A percentile compares a stretch with the other conserved stretches of the same genome.
These are phyloP conservation scores for Sisyra terminalis DNA, from an alignment of 2,888 invertebrate species.

Conservation along the genomic window DNA sequence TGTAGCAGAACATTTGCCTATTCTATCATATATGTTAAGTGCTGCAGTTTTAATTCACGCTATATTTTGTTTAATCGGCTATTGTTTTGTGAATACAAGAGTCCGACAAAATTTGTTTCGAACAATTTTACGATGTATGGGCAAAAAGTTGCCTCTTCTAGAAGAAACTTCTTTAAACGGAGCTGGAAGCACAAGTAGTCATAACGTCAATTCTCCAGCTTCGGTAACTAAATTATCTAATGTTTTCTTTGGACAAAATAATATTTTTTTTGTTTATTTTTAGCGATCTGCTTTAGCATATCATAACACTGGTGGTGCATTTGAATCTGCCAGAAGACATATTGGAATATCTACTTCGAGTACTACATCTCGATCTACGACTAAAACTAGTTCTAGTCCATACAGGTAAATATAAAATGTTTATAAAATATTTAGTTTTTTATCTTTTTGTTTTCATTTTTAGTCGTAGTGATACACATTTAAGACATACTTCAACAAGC, in stretches of 20 bases:
- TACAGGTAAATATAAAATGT: constrained; percentile 41
- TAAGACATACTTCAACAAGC: constrained; percentile 69
- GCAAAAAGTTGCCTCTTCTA: constrained; percentile 63
- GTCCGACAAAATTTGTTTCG: constrained; percentile 60
- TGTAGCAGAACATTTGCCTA: constrained; percentile 54
- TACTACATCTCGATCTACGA: constrained; percentile 86
- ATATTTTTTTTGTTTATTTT: constrained; percentile 11
- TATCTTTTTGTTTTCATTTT: constrained; percentile 8
- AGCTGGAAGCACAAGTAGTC: constrained; percentile 52
- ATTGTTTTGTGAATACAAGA: constrained; percentile 73
- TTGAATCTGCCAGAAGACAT: constrained; percentile 49
- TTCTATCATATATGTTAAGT: constrained; percentile 62
- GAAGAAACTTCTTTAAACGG: constrained; percentile 53
- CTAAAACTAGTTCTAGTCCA: constrained; percentile 86
- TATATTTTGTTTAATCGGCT: constrained; percentile 67
- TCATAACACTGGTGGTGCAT: constrained; percentile 47
- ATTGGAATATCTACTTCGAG: constrained; percentile 90
- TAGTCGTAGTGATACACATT: constrained; percentile 61
- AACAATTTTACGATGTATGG: constrained; percentile 55
- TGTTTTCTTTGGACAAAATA: background rate
- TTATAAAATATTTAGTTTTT: background rate
- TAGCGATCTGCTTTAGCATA: constrained; percentile 70
- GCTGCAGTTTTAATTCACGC: constrained; percentile 64
- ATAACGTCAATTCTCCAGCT: constrained; percentile 45
- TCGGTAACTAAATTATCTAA: constrained; percentile 24